These are phyloP conservation scores for Drosophila bocki DNA, from an alignment of 1,140 invertebrate species.

Conservation along the genomic window DNA sequence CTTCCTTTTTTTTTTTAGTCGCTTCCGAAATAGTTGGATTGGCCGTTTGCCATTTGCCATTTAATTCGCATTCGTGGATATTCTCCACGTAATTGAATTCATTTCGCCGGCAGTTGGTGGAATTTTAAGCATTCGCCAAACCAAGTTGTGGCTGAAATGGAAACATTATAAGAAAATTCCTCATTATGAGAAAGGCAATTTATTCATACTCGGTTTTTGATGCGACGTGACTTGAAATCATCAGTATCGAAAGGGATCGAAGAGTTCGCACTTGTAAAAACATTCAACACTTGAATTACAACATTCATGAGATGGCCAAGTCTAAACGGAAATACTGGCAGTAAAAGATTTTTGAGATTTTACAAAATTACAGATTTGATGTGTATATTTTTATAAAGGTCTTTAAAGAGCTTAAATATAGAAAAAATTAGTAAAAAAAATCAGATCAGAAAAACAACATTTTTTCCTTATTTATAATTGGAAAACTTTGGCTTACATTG, in stretches of 20 bases:
- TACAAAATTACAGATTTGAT: background rate
- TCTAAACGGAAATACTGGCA: background rate
- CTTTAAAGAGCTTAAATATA: background rate
- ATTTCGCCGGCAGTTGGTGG: constrained; percentile 33
- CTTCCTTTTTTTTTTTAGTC: constrained; percentile 2
- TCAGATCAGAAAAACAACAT: no score
- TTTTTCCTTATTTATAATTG: no score
- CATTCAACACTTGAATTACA: constrained; percentile 19
- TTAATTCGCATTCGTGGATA: constrained; percentile 37
- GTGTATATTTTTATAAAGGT: background rate
- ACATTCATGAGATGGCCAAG: background rate
- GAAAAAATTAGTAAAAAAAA: background rate
- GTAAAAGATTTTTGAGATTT: background rate
- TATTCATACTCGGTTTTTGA: constrained; percentile 41
- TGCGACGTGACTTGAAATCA: constrained; percentile 38
- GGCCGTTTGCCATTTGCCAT: constrained; percentile 49
- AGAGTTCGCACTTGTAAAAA: constrained; percentile 23
- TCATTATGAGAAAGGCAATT: constrained; percentile 29
- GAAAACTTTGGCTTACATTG: background rate
- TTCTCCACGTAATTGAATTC: constrained; percentile 45
- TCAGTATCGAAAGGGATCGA: constrained; percentile 7
- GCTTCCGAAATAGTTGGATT: constrained; percentile 44
- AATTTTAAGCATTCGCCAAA: constrained; percentile 18
- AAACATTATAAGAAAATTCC: constrained; percentile 33
- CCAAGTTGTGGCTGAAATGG: constrained; percentile 13